Conservation (phyloP, 1,140 invertebrate genomes). For the Drosophila ironensis region DNA sequence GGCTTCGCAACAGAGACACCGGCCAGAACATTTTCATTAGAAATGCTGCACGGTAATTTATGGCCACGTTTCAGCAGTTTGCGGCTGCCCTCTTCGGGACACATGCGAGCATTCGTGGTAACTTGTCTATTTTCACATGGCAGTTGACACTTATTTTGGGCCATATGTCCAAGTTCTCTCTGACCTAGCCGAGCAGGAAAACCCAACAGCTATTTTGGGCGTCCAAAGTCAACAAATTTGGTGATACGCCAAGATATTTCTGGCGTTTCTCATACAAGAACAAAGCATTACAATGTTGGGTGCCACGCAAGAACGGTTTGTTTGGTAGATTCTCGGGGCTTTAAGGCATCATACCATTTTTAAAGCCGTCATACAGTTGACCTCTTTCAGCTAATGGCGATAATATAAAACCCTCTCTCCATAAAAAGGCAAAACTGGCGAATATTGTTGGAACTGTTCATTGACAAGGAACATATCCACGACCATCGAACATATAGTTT, state of each 20-base stretch:
- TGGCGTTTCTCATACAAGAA: background rate
- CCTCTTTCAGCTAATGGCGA: too few species aligned
- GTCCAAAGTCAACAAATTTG: constrained; percentile 35
- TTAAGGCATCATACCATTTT: too few species aligned
- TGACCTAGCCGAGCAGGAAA: constrained; percentile 5
- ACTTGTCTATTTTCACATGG: constrained; percentile 29
- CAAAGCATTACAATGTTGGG: too few species aligned
- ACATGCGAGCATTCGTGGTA: constrained; percentile 1
- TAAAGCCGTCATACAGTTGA: too few species aligned
- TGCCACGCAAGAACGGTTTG: too few species aligned
- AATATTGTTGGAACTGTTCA: too few species aligned
- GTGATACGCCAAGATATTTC: constrained; percentile 2
- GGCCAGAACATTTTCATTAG: constrained; percentile 43
- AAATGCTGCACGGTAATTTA: constrained; percentile 32
- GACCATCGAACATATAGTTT: too few species aligned
- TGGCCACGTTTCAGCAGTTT: constrained; percentile 48
- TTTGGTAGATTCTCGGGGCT: too few species aligned
- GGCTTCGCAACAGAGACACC: background rate
- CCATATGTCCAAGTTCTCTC: constrained; percentile 20
- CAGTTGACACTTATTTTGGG: constrained; percentile 48
- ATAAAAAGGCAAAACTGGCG: too few species aligned
- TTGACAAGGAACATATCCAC: too few species aligned
- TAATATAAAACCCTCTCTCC: too few species aligned
- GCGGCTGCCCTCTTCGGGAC: constrained; percentile 14
- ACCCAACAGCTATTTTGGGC: constrained; percentile 34